Percentiles rank a stretch among this genome's conserved stretches.
phyloP scores from a whole-genome alignment of 1,140 invertebrate genomes.

The Bombus balteatus region DNA sequence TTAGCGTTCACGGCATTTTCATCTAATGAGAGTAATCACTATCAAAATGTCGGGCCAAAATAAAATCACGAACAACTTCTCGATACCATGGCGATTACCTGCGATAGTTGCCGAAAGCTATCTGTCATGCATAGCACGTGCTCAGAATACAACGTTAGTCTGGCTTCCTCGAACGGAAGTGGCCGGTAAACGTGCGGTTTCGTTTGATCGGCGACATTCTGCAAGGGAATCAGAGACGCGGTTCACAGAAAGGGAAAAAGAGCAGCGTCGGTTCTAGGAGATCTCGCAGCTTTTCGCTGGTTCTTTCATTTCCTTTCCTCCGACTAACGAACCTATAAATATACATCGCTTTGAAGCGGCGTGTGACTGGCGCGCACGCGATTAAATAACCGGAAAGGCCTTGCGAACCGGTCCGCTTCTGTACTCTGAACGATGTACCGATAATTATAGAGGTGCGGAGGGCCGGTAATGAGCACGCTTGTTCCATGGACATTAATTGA shows the following conservation, averaged over 20 bases:
- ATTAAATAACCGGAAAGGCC: constrained; percentile 70
- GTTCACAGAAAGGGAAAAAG: constrained; percentile 32
- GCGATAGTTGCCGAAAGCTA: too few relatives aligned
- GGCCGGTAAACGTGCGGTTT: constrained; percentile 2
- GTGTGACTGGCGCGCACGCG: constrained; percentile 59
- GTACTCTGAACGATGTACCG: constrained; percentile 60
- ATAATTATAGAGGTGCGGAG: constrained; percentile 63
- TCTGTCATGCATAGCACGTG: too few relatives aligned
- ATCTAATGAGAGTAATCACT: too few relatives aligned
- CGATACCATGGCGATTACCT: too few relatives aligned
- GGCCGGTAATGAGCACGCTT: constrained; percentile 50
- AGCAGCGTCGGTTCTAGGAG: neutral
- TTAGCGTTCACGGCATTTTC: too few relatives aligned
- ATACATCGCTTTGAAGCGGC: constrained; percentile 74
- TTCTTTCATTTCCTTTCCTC: constrained; percentile 66
- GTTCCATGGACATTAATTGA: constrained; percentile 35
- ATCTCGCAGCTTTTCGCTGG: constrained; percentile 20
- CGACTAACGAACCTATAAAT: constrained; percentile 77
- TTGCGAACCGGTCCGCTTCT: constrained; percentile 56
- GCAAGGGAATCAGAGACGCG: neutral
- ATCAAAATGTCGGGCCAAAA: neutral
- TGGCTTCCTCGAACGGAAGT: constrained; percentile 9
- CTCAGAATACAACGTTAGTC: neutral
- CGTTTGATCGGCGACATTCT: constrained; percentile 24
- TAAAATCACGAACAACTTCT: neutral